Base-by-base conservation (phyloP, 2,113 vertebrate genomes). In the Globicephala melas region DNA sequence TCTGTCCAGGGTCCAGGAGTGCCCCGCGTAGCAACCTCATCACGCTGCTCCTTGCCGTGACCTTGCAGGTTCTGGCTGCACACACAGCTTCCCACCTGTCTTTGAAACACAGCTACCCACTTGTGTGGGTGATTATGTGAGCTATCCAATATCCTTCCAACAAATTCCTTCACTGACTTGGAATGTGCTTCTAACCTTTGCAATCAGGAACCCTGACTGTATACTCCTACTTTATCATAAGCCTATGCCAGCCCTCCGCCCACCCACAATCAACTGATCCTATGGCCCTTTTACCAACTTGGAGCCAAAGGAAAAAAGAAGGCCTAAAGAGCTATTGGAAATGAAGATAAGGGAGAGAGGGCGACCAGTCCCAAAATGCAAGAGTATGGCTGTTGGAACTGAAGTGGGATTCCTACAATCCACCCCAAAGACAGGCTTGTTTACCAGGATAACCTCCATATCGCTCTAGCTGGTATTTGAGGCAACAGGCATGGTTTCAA, bases 161-260 rank as follows among this genome's bases (percentile, higher is more conserved):
- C 4, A 31, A 87, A 73, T 25, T 62, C 33, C 4, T 79, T 60
- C 58, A 28, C 63, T 44, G 20, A 55, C 10, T 50, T 55, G 79
- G 10, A 11, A 23, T n/a, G 28, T 81, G 18, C 63, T 65, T 77
- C 44, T 38, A 21, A 20, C n/a, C 65, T 92, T 28, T 65, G 38
- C 33, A 21, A 62, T 41, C 33, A 65, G n/a, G 44, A 83, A 62
- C 23, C 28, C 14, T 17, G 44, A 53, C 44, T 62, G 2, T 3
- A 67, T 6, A 9, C 8, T 17, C 15, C 28, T 38, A 18, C 44
- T 87, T 80, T 26, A 77, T 6, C 31, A 23, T 11, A 41, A 90
- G 44, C n/a, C 31, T 86, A 36, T 17, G 3, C 26, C 2, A 5
- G 12, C 25, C 31, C 3, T 5, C 21, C 20, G 0, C 2, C n/a